Evolutionary conservation across 2,113 vertebrate genomes (phyloP), one percentile per base, ranked within the genome.

Genomic region (Procavia capensis): DNA sequence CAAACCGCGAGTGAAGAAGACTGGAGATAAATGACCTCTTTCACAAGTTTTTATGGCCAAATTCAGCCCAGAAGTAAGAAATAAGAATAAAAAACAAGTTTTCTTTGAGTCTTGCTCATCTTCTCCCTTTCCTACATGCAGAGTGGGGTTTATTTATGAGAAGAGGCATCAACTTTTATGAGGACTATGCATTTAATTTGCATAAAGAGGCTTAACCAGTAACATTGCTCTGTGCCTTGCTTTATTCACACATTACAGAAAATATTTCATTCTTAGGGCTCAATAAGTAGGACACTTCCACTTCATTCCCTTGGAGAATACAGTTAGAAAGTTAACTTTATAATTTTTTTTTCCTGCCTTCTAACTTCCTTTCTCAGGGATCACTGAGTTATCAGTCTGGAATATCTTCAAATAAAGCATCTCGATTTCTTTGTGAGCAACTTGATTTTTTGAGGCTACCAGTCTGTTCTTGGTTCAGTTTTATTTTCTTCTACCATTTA

Each of bases 141-240:
- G 39, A 9, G 61, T 74, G 9, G 1, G 47, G 83, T 86, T 91
- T 34, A 74, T 45, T 74, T 83, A 68, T 79, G 54, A 83, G n/a
- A 29, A 61, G 27, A 95, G 31, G n/a, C 39, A 59, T 91, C 59
- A 86, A n/a, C 14, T 85, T 39, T 47, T 59, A 54, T 68, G 64
- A 90, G 27, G 76, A 94, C 78, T 72, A 90, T 61, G 45, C 39
- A 34, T 47, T 88, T 59, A 68, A 88, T 76, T 93, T 88, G 4
- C 75, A 79, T 64, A 34, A 83, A 82, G 25, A 78, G 11, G 1
- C 25, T 74, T 68, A 24, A 47, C 75, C 64, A 22, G n/a, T 34
- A 84, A 43, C 47, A 61, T 20, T 54, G 20, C 3, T 63, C 31
- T 13, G 64, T 4, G 64, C 10, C 34, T 82, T 61, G 29, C 14